phyloP scores from a whole-genome alignment of 2,888 invertebrate genomes.

The Acronicta leporina region DNA sequence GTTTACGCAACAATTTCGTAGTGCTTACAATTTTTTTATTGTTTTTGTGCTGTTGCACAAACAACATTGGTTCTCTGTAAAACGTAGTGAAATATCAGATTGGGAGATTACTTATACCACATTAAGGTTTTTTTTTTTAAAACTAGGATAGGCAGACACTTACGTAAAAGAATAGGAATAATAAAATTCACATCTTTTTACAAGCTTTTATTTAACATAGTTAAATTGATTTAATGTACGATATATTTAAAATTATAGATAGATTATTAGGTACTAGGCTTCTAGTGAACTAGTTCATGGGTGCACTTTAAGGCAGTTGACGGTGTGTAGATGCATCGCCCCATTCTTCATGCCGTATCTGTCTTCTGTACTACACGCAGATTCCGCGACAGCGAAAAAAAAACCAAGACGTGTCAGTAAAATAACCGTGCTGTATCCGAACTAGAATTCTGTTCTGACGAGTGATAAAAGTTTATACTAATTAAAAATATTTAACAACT shows the following conservation, averaged over 20 bases:
- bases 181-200: too few relatives aligned
- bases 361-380: slow-evolving; percentile 22
- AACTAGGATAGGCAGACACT: too few relatives aligned
- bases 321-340: not conserved
- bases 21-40: not conserved
- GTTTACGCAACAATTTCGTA: slow-evolving; percentile 1
- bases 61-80: not conserved
- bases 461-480: not conserved
- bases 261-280: too few relatives aligned
- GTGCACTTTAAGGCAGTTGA: slow-evolving; percentile 22
- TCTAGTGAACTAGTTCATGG: not conserved
- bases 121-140: too few relatives aligned
- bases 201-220: too few relatives aligned
- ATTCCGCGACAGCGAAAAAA: slow-evolving; percentile 37
- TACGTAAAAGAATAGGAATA: too few relatives aligned
- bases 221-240: too few relatives aligned
- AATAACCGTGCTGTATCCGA: slow-evolving; percentile 10
- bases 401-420: slow-evolving; percentile 4
- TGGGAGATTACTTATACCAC: too few relatives aligned
- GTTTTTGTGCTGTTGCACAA: not conserved
- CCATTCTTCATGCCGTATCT: slow-evolving; percentile 29
- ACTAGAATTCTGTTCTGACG: slow-evolving; percentile 12
- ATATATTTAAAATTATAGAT: too few relatives aligned
- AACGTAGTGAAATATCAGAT: too few relatives aligned
- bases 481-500: too few relatives aligned